Evolutionary conservation across 92 coral and sea anemone species (phyloP).

Genomic region (Umimayanthus chanpuru): DNA sequence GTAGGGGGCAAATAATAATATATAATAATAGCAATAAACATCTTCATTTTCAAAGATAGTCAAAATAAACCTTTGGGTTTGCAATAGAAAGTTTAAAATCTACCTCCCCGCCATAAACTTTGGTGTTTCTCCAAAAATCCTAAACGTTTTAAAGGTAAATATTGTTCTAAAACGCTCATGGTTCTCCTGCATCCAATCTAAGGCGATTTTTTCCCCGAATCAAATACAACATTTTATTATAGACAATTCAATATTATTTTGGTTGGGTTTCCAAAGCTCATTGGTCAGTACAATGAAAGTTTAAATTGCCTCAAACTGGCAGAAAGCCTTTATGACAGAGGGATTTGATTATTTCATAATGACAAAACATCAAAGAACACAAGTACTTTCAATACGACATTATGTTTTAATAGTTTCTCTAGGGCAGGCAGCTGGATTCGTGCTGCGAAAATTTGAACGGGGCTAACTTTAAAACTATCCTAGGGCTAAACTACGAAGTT

Average conservation of each 20-base stretch:
- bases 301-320: background rate
- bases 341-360: background rate
- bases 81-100: too few relatives aligned
- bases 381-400: background rate
- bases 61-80: too few relatives aligned
- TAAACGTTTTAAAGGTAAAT: too few relatives aligned
- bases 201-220: too few relatives aligned
- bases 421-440: conserved; percentile 12
- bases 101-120: too few relatives aligned
- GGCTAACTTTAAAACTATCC: background rate
- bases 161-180: too few relatives aligned
- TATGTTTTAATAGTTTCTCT: background rate
- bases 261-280: background rate
- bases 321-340: background rate
- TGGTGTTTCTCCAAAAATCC: too few relatives aligned
- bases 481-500: background rate
- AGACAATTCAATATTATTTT: background rate
- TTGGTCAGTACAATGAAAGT: background rate
- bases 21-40: too few relatives aligned
- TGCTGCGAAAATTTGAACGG: background rate
- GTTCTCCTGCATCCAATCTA: too few relatives aligned
- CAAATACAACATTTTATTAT: too few relatives aligned
- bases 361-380: background rate
- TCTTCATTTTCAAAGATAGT: too few relatives aligned
- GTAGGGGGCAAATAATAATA: too few relatives aligned